Conservation (phyloP, 1,140 invertebrate species). For the Paralvinella palmiformis region DNA sequence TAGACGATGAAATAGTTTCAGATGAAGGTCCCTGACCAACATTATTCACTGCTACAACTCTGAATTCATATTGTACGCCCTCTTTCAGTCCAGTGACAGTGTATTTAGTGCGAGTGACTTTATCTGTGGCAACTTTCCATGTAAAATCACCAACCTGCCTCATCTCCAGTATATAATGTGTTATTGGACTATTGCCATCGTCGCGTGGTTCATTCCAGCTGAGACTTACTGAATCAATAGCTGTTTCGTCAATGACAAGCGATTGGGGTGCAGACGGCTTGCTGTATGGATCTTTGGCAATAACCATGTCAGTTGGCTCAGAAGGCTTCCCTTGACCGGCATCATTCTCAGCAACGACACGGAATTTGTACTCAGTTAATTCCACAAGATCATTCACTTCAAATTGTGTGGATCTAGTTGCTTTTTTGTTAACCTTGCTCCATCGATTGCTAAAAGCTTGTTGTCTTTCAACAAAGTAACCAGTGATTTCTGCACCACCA, state of each 20-base stretch:
- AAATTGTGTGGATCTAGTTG: conserved; percentile 40
- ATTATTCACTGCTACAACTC: conserved; percentile 78
- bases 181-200: conserved; percentile 53
- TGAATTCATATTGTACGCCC: conserved; percentile 85
- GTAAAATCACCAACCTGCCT: conserved; percentile 51
- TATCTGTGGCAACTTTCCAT: conserved; percentile 13
- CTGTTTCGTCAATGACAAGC: conserved; percentile 85
- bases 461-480: conserved; percentile 87
- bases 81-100: conserved; percentile 65
- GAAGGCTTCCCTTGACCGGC: conserved; percentile 52
- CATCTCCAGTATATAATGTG: conserved; percentile 50
- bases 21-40: conserved; percentile 90
- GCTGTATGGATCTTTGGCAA: conserved; percentile 89
- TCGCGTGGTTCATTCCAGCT: conserved; percentile 79
- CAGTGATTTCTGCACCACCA: conserved; percentile 73
- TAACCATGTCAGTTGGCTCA: conserved; percentile 71
- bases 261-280: conserved; percentile 28
- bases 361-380: conserved; percentile 65
- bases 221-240: conserved; percentile 86
- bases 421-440: conserved; percentile 17
- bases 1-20: conserved; percentile 47
- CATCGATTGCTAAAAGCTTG: conserved; percentile 63
- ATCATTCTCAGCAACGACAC: conserved; percentile 44
- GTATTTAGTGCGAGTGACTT: conserved; percentile 7
- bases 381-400: conserved; percentile 80